These are phyloP conservation scores for Sterrhoptilus dennistouni DNA, from an alignment of 2,113 vertebrate species.

Conservation along the genomic window DNA sequence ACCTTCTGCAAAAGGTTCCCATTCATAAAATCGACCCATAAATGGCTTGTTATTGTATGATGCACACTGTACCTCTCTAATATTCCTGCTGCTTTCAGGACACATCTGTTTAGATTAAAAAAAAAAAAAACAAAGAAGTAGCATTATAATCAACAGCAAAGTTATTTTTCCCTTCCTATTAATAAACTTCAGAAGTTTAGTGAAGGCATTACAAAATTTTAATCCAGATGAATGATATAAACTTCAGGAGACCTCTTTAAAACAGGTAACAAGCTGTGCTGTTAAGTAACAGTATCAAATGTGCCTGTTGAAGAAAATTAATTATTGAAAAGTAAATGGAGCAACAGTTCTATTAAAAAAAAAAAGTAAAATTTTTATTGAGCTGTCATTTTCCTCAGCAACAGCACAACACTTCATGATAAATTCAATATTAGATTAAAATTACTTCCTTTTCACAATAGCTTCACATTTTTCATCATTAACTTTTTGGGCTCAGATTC, in stretches of 20 bases:
- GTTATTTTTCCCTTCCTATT: not conserved
- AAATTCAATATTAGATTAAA: not conserved
- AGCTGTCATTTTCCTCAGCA: not conserved
- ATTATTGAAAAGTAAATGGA: not conserved
- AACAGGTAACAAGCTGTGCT: not conserved
- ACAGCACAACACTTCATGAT: not conserved
- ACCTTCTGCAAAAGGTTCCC: slow-evolving; percentile 97
- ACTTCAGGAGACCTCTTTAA: not conserved
- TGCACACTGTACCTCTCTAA: slow-evolving; percentile 89
- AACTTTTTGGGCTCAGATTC: slow-evolving; percentile 19
- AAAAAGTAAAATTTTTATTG: not conserved
- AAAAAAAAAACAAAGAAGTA: not conserved
- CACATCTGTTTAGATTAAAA: slow-evolving; percentile 79
- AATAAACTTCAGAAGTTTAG: not conserved
- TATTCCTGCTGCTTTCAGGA: slow-evolving; percentile 83
- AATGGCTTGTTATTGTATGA: slow-evolving; percentile 93
- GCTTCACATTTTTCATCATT: slow-evolving; percentile 9
- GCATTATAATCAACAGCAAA: not conserved
- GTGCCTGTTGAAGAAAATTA: not conserved
- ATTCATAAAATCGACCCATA: slow-evolving; percentile 94
- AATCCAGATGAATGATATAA: not conserved
- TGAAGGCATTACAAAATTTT: not conserved
- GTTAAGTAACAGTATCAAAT: not conserved
- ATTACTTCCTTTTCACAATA: not conserved
- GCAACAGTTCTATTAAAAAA: not conserved